These are phyloP conservation scores for Acanthaster planci DNA, from an alignment of 35 echinoderm and acorn worm genomes.

Conservation along the genomic window DNA sequence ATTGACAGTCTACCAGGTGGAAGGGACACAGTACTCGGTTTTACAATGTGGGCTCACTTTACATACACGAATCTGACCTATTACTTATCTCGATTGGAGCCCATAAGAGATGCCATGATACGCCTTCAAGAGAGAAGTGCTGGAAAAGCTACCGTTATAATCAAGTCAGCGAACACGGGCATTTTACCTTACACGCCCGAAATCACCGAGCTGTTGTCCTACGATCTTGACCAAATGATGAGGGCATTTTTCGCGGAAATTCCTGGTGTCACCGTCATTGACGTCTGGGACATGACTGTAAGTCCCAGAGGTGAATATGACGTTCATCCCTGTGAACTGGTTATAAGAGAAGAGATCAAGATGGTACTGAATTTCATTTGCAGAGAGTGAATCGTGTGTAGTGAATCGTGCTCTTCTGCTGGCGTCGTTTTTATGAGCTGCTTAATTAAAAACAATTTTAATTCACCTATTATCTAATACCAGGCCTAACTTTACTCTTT, in stretches of 20 bases:
- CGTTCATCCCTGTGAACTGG: conserved; percentile 24
- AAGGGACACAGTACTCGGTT: conserved; percentile 16
- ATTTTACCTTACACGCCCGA: neutral
- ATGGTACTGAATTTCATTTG: conserved; percentile 37
- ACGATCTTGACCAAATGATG: conserved; percentile 42
- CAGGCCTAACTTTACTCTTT: too few species aligned
- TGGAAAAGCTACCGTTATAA: neutral
- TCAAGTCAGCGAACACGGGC: conserved; percentile 48
- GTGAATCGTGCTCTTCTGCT: too few species aligned
- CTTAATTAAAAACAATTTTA: too few species aligned
- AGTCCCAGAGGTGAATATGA: neutral
- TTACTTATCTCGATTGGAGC: conserved; percentile 6
- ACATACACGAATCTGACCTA: conserved; percentile 14
- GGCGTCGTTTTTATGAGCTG: too few species aligned
- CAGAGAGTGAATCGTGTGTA: too few species aligned
- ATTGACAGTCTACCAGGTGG: conserved; percentile 32
- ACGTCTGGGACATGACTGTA: conserved; percentile 54
- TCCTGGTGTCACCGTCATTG: conserved; percentile 25
- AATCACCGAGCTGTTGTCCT: conserved; percentile 26
- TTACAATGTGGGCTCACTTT: conserved; percentile 56
- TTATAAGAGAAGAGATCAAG: conserved; percentile 39
- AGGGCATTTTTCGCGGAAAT: neutral
- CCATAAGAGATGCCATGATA: neutral
- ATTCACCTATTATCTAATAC: too few species aligned
- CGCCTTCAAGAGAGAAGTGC: neutral